phyloP scores from a whole-genome alignment of 2,888 invertebrate genomes.

The Drosophila mayaguana region DNA sequence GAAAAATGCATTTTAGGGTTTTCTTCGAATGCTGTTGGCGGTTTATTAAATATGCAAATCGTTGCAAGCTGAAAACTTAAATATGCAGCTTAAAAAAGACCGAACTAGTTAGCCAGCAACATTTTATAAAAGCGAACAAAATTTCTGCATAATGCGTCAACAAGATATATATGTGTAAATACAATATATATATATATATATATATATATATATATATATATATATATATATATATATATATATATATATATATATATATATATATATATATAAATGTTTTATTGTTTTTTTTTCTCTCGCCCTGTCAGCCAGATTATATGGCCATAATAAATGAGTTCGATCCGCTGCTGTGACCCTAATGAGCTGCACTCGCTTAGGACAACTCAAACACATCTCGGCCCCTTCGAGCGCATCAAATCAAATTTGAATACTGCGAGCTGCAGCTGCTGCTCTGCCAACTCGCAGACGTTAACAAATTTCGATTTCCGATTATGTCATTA shows the following conservation, averaged over 20 bases:
- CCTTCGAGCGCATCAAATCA: conserved; percentile 33
- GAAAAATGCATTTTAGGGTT: conserved; percentile 32
- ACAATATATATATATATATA: too few species aligned
- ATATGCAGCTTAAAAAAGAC: conserved; percentile 65
- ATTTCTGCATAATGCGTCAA: conserved; percentile 47
- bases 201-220: conserved; percentile 5
- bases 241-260: too few species aligned
- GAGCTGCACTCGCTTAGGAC: conserved; percentile 45
- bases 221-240: neutral
- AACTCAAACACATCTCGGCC: neutral
- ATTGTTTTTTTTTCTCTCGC: conserved; percentile 23
- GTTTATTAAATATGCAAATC: conserved; percentile 71
- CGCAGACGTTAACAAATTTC: conserved; percentile 38
- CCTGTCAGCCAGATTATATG: conserved; percentile 37
- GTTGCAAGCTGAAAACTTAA: conserved; percentile 59
- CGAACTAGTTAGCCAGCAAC: conserved; percentile 53
- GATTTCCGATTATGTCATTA: conserved; percentile 51
- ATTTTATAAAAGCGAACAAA: conserved; percentile 36
- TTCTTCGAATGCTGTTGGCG: conserved; percentile 21
- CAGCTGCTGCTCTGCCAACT: too few species aligned
- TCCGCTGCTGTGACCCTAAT: conserved; percentile 53
- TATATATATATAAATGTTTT: neutral
- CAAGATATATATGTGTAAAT: neutral
- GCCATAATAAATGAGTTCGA: conserved; percentile 61
- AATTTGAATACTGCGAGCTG: conserved; percentile 37